Evolutionary conservation across 2,113 vertebrate species (phyloP).

Genomic region (Brachionichthys hirsutus): DNA sequence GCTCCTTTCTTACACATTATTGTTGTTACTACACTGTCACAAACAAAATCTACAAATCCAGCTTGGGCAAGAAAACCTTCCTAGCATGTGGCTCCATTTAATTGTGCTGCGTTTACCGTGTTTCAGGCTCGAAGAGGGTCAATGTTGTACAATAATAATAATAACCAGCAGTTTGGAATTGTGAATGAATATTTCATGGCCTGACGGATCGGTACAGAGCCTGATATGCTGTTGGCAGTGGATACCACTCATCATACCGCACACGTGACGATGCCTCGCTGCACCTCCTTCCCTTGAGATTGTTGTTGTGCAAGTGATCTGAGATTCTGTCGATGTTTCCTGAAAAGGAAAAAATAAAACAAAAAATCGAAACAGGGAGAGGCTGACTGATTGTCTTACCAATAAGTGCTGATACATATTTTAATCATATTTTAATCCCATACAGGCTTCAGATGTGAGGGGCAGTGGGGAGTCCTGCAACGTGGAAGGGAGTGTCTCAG

Average conservation of each 20-base stretch:
- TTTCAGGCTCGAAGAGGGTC: constrained; percentile 25
- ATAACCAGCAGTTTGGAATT: constrained; percentile 59
- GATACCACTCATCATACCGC: constrained; percentile 50
- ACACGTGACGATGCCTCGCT: constrained; percentile 43
- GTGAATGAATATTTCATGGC: constrained; percentile 72
- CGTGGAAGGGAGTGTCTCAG: constrained; percentile 17
- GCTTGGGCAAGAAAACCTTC: not conserved
- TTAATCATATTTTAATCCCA: constrained; percentile 61
- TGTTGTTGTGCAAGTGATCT: constrained; percentile 63
- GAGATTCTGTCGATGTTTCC: constrained; percentile 63
- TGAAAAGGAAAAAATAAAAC: constrained; percentile 58
- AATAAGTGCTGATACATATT: constrained; percentile 71
- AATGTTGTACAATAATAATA: constrained; percentile 48
- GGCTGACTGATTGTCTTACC: constrained; percentile 69
- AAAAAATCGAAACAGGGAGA: constrained; percentile 51
- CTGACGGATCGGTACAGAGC: constrained; percentile 55
- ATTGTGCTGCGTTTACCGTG: constrained; percentile 8
- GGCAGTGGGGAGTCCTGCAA: constrained; percentile 31
- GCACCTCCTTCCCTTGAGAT: constrained; percentile 56
- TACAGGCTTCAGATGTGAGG: constrained; percentile 51
- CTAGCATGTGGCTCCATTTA: constrained; percentile 7
- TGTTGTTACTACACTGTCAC: not conserved
- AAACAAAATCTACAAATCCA: not conserved
- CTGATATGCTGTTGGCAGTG: constrained; percentile 46
- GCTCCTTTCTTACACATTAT: constrained; percentile 16